These are phyloP conservation scores for Caenorhabditis wallacei DNA, from an alignment of 2,888 invertebrate species.

Conservation along the genomic window DNA sequence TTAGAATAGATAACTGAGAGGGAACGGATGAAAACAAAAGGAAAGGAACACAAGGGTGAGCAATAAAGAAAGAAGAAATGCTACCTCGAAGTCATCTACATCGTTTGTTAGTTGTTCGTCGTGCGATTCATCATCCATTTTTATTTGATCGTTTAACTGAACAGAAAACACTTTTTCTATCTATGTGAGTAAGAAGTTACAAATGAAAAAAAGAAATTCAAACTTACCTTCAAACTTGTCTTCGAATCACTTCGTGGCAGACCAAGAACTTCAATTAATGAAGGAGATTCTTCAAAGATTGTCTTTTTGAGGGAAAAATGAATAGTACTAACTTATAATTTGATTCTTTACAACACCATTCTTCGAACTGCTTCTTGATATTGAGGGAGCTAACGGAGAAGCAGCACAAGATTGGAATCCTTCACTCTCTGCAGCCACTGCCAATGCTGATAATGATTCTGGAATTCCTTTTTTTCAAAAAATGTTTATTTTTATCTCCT, in stretches of 20 bases:
- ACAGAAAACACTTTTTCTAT: slow-evolving; percentile 35
- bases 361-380: slow-evolving; percentile 65
- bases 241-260: slow-evolving; percentile 66
- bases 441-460: slow-evolving; percentile 47
- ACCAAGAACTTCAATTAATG: slow-evolving; percentile 71
- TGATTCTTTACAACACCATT: slow-evolving; percentile 67
- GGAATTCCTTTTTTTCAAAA: not conserved
- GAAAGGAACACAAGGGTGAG: slow-evolving; percentile 35
- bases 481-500: not conserved
- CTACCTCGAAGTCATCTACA: slow-evolving; percentile 52
- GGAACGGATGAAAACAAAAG: not conserved
- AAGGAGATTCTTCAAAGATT: slow-evolving; percentile 65
- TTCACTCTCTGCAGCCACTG: slow-evolving; percentile 56
- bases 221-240: slow-evolving; percentile 56
- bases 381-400: slow-evolving; percentile 59
- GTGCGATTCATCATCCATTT: slow-evolving; percentile 41
- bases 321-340: slow-evolving; percentile 58
- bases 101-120: slow-evolving; percentile 50
- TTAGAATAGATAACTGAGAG: not conserved
- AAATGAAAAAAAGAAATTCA: not conserved
- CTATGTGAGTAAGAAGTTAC: slow-evolving; percentile 40
- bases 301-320: not conserved
- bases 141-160: slow-evolving; percentile 43
- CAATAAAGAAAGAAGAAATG: not conserved
- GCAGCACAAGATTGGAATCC: slow-evolving; percentile 65